Evolutionary conservation across 2,888 invertebrate species (phyloP).

Genomic region (Anticlea derivata): DNA sequence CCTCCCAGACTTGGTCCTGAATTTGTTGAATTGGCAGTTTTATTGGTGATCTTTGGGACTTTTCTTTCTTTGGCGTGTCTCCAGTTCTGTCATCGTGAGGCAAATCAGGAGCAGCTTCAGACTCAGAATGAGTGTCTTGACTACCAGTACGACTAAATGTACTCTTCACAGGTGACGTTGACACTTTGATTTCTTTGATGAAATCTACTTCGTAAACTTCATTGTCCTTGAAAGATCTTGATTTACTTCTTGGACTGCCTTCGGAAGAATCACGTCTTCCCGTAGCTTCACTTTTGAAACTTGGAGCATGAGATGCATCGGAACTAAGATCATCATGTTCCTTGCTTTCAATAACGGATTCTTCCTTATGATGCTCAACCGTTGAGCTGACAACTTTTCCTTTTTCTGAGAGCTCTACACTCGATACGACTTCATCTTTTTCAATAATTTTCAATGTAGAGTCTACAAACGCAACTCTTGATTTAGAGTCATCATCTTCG

Average conservation of each 20-base stretch:
- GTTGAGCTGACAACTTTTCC: slow-evolving; percentile 77
- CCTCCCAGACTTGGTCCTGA: slow-evolving; percentile 76
- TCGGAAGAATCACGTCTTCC: slow-evolving; percentile 71
- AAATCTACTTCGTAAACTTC: slow-evolving; percentile 80
- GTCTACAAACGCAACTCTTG: slow-evolving; percentile 72
- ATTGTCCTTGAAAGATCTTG: slow-evolving; percentile 76
- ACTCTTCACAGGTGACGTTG: slow-evolving; percentile 77
- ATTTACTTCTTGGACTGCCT: slow-evolving; percentile 73
- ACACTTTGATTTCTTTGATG: slow-evolving; percentile 81
- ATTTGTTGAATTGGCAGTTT: slow-evolving; percentile 74
- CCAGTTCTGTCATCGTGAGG: slow-evolving; percentile 72
- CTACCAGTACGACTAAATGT: slow-evolving; percentile 81
- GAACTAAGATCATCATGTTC: slow-evolving; percentile 77
- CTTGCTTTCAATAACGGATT: slow-evolving; percentile 77
- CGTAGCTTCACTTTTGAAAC: slow-evolving; percentile 71
- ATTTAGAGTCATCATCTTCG: slow-evolving; percentile 70
- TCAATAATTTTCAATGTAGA: slow-evolving; percentile 72
- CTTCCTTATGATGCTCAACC: slow-evolving; percentile 75
- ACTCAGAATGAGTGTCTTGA: slow-evolving; percentile 83
- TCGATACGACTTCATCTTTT: slow-evolving; percentile 74
- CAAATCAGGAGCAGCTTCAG: slow-evolving; percentile 79
- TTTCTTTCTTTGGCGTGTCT: slow-evolving; percentile 69
- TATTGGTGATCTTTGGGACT: slow-evolving; percentile 66
- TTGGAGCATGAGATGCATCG: slow-evolving; percentile 75
- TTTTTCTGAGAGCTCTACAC: slow-evolving; percentile 71